Evolutionary conservation across 2,797 vertebrate species (phyloP), one percentile per base, ranked within the genome.

Genomic region (Etheostoma nigrum): DNA sequence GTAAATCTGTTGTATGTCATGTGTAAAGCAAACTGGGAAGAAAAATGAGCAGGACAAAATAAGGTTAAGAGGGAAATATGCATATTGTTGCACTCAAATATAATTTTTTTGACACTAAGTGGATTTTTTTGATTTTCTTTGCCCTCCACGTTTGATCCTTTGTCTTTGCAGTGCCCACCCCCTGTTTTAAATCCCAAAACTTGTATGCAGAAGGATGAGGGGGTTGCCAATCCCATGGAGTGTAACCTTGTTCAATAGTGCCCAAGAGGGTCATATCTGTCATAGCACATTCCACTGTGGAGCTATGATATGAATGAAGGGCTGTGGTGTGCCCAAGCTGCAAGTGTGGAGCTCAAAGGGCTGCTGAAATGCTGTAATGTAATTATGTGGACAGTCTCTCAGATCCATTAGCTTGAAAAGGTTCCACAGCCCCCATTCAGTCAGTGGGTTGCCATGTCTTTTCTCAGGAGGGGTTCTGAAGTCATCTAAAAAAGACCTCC

Each of bases 321-420:
- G 83, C 84, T 72, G 76, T 76, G 88, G 85, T 90, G 79, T 72
- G 79, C 60, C 84, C 67, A 69, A 82, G 88, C 83, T 83, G 83
- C 77, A 61, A 85, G 82, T 72, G 87, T 84, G 80, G 75, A 82
- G 78, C 89, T 87, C 88, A 93, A 91, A 93, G 86, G 79, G 74
- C 77, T 79, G 81, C 87, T 91, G 90, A 93, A 91, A 86, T 79
- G 84, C 88, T 89, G 86, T 94, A 94, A 94, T 94, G 91, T 94
- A 94, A 94, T 95, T 94, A 94, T 92, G 93, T 87, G 79, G 87
- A 94, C 92, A 93, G 91, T 85, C 84, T 80, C 88, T 90, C 83
- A 89, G 90, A 94, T 92, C 93, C 89, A 88, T 90, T 92, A 92
- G 89, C 91, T 88, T 88, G 82, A 92, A 92, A 86, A 91, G 89